Base-by-base conservation (phyloP, 2,888 invertebrate species). In the Trissolcus brochymenae region DNA sequence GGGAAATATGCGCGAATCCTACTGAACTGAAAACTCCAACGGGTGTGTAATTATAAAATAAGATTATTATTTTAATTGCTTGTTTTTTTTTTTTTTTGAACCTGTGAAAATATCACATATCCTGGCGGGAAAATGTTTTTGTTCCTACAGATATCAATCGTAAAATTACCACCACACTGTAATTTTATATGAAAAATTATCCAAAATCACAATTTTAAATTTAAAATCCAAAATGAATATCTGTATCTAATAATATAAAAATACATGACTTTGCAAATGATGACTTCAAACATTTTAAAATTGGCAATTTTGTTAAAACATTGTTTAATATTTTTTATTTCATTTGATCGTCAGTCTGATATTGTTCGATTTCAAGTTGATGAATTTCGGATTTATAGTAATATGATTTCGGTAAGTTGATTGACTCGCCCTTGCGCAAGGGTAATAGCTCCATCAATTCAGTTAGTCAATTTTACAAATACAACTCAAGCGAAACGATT, bases 351-450 rank as follows among this genome's bases (percentile, higher is more conserved):
- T 35, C 17, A 14, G 19, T 17, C 21, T 21, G 21, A 2, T 40
- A 57, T 57, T 57, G 17, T 21, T 57, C 35, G 35, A 35, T 35
- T 35, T 11, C 35, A 35, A 7, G 9, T 35, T 35, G 35, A 35
- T 35, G 35, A 35, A 55, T 41, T 50, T 35, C 16, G 19, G 25
- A 62, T 62, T 62, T 6, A 13, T n/a, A 61, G 57, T 64, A 54
- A 65, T 60, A 46, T 17, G 55, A 66, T 66, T 73, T 73, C n/a
- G 49, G 40, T 46, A 72, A 65, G 65, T 72, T 59, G 65, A 72
- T 65, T 60, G 60, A 72, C 65, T 51, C 54, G 21, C 53, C 64
- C 59, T 57, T 59, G 21, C 71, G 53, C 41, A 17, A 68, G 70
- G 56, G 60, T 62, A 62, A 65, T 55, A 61, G 60, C 55, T 66